Percentiles rank a stretch among this genome's conserved stretches.
These are phyloP conservation scores for Brachymystax lenok DNA, from an alignment of 2,797 vertebrate species.

Conservation along the genomic window DNA sequence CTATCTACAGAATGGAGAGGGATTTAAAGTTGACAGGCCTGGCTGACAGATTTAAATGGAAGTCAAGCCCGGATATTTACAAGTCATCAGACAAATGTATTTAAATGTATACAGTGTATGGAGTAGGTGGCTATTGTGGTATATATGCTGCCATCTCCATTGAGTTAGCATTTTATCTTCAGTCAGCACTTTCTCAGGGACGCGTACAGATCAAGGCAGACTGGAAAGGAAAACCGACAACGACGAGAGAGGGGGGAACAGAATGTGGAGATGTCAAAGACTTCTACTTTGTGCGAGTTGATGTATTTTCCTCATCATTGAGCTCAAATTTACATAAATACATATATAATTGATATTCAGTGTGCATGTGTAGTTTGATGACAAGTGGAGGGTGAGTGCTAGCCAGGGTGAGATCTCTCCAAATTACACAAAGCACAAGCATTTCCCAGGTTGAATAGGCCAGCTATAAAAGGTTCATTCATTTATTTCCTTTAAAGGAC, in stretches of 20 bases:
- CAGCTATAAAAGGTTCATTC: constrained; percentile 75
- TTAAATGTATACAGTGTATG: constrained; percentile 45
- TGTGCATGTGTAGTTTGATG: constrained; percentile 21
- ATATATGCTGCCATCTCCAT: constrained; percentile 49
- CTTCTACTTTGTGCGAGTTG: neutral
- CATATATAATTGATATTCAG: constrained; percentile 20
- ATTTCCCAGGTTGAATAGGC: constrained; percentile 59
- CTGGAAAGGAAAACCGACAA: constrained; percentile 23
- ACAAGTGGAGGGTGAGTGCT: constrained; percentile 4
- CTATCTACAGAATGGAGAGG: constrained; percentile 5
- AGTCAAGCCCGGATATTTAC: constrained; percentile 41
- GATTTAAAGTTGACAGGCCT: constrained; percentile 28
- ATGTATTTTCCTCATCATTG: neutral
- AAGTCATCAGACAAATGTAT: constrained; percentile 50
- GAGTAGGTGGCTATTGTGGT: constrained; percentile 42
- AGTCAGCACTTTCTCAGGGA: constrained; percentile 51
- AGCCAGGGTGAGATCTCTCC: constrained; percentile 17
- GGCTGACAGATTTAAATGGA: constrained; percentile 39
- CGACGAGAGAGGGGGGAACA: neutral
- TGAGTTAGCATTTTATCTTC: constrained; percentile 54
- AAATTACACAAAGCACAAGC: constrained; percentile 6
- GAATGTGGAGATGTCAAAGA: constrained; percentile 6
- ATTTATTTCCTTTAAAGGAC: constrained; percentile 81
- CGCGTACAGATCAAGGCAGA: constrained; percentile 23
- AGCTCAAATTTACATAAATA: constrained; percentile 33